phyloP scores from a whole-genome alignment of 2,797 vertebrate species.

The Chromobotia macracanthus region DNA sequence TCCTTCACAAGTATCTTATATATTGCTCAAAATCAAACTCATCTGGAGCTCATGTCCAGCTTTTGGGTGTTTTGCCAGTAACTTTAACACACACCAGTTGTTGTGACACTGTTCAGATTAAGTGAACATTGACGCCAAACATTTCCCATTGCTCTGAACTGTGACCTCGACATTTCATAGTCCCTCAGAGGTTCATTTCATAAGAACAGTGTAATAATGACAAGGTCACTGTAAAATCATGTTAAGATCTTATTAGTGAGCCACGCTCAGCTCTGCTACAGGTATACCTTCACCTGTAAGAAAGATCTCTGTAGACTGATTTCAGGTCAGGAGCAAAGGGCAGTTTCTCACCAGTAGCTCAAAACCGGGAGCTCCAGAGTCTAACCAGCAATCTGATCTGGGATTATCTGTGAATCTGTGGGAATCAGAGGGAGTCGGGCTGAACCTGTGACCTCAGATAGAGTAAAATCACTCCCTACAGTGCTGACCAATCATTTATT shows the following conservation, averaged over 20 bases:
- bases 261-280: constrained; percentile 1
- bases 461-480: constrained; percentile 77
- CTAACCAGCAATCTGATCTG: constrained; percentile 45
- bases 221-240: constrained; percentile 7
- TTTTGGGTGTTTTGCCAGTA: not conserved
- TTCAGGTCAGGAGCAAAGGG: constrained; percentile 6
- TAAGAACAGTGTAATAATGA: constrained; percentile 21
- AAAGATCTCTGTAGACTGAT: constrained; percentile 27
- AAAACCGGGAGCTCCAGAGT: too few relatives aligned
- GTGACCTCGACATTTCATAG: constrained; percentile 34
- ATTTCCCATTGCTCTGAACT: constrained; percentile 26
- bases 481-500: constrained; percentile 76
- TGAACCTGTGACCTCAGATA: constrained; percentile 68
- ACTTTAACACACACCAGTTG: not conserved
- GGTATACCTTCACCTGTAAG: constrained; percentile 35
- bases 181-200: constrained; percentile 31
- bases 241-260: constrained; percentile 31
- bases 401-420: constrained; percentile 59
- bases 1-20: too few relatives aligned
- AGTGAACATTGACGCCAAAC: not conserved
- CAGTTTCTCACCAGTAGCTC: not conserved
- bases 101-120: not conserved
- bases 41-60: not conserved
- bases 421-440: constrained; percentile 58
- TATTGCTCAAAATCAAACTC: too few relatives aligned